These are phyloP conservation scores for Tangara arthus DNA, from an alignment of 2,797 vertebrate genomes.

Conservation along the genomic window DNA sequence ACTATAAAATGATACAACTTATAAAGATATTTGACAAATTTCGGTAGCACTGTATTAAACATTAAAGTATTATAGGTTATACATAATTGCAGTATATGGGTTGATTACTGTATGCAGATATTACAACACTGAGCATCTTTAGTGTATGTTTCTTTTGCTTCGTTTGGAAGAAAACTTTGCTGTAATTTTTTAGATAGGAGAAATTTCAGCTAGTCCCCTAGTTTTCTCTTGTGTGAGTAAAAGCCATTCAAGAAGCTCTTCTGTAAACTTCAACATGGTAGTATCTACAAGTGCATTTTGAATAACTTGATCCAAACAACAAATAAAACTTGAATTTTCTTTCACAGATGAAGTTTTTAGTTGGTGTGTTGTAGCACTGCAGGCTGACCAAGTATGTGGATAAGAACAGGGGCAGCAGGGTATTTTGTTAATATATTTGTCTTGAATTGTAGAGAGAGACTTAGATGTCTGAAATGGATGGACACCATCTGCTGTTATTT, in stretches of 20 bases:
- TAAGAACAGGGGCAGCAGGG: neutral
- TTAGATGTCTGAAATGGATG: neutral
- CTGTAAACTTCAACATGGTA: neutral
- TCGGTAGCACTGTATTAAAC: neutral
- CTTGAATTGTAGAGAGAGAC: neutral
- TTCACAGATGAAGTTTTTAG: neutral
- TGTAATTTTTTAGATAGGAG: neutral
- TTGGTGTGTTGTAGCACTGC: neutral
- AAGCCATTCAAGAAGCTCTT: neutral
- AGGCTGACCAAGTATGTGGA: neutral
- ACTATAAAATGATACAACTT: neutral
- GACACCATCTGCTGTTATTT: neutral
- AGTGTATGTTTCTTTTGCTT: neutral
- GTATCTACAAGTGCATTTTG: neutral
- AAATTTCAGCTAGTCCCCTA: neutral
- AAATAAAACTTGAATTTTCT: neutral
- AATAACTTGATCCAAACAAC: neutral
- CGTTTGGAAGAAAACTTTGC: neutral
- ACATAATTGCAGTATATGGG: neutral
- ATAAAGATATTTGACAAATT: neutral
- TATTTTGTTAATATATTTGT: fast-evolving
- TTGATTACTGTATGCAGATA: neutral
- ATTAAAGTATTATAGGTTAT: neutral
- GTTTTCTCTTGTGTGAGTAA: neutral
- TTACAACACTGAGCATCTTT: neutral